Percentiles rank a stretch among this genome's conserved stretches.
Conservation (phyloP, 2,113 vertebrate genomes). For the Bubo scandiacus region DNA sequence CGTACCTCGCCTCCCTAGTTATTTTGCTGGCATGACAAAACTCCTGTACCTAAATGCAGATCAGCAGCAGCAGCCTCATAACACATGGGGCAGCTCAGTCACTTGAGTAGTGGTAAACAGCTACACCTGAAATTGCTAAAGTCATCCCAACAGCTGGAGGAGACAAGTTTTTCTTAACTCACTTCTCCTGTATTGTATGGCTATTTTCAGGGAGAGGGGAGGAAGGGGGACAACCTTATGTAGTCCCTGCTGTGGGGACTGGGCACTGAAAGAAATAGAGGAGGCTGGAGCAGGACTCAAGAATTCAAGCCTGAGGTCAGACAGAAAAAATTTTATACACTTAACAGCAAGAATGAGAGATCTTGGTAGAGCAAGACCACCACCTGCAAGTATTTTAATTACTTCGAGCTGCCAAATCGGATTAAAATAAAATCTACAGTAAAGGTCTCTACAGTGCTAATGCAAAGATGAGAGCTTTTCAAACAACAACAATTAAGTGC, state of each 20-base stretch:
- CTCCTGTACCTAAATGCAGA: neutral
- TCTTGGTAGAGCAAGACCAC: neutral
- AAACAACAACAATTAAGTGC: neutral
- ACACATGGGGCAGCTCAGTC: neutral
- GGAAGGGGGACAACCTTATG: neutral
- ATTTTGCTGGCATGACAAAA: neutral
- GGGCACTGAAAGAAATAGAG: neutral
- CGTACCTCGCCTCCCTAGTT: neutral
- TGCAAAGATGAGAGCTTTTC: neutral
- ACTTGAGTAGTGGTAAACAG: neutral
- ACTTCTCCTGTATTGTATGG: neutral
- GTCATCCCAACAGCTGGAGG: neutral
- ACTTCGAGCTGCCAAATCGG: neutral
- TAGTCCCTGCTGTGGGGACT: neutral
- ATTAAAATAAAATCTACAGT: neutral
- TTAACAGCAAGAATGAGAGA: neutral
- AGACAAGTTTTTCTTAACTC: neutral
- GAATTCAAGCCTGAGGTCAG: neutral
- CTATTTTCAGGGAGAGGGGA: neutral
- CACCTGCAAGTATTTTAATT: neutral
- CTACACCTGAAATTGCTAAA: neutral
- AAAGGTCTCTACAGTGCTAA: neutral
- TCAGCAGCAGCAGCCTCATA: neutral
- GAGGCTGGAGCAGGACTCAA: neutral
- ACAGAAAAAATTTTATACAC: neutral